Evolutionary conservation across 2,888 invertebrate genomes (phyloP).

Genomic region (Linnaemya vulpina): DNA sequence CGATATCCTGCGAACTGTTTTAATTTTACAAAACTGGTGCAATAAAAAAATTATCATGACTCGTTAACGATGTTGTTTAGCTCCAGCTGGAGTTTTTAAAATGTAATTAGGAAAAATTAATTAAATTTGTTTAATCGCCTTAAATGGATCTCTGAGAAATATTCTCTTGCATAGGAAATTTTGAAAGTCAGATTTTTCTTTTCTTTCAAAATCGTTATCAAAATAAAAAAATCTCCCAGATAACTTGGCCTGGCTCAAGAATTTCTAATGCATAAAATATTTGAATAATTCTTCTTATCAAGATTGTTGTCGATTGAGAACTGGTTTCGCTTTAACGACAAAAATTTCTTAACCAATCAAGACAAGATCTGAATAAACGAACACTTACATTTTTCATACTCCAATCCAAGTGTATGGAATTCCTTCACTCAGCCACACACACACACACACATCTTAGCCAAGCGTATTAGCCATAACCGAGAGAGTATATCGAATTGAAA

Average conservation of each 20-base stretch:
- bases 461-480: background rate
- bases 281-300: slow-evolving; percentile 44
- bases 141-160: background rate
- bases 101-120: background rate
- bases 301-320: slow-evolving; percentile 20
- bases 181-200: slow-evolving; percentile 3
- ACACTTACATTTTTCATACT: slow-evolving; percentile 38
- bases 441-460: too few relatives aligned
- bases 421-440: too few relatives aligned
- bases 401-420: background rate
- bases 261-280: slow-evolving; percentile 43
- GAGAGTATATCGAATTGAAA: slow-evolving; percentile 58
- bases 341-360: slow-evolving; percentile 12
- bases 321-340: slow-evolving; percentile 36
- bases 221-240: background rate
- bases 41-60: too few relatives aligned
- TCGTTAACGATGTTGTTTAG: background rate
- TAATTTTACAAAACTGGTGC: too few relatives aligned
- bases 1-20: background rate
- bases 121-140: background rate
- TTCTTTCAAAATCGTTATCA: background rate
- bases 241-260: slow-evolving; percentile 10
- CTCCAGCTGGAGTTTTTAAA: background rate
- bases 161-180: background rate
- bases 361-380: background rate